Base-by-base conservation (phyloP, 1,140 invertebrate genomes). In the Drosophila obscura region DNA sequence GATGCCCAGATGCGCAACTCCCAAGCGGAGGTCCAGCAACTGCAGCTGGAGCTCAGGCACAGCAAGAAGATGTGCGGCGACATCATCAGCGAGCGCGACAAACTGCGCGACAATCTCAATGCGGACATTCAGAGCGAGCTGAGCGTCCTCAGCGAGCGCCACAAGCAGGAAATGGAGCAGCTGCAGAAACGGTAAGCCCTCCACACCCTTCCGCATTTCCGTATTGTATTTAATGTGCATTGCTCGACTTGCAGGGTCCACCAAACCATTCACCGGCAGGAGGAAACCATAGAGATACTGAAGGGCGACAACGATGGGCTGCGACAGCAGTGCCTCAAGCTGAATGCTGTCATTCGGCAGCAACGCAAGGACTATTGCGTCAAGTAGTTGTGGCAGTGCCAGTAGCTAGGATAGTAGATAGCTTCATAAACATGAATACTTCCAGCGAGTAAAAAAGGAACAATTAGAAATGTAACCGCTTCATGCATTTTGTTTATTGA, bases 311-410 rank as follows among this genome's bases (percentile, higher is more conserved):
- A 94, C 28, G 93, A 94, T 52, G 94, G 94, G 13, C 92, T 95
- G 28, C 93, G 95, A 59, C 94, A 95, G 80, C 95, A 95, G 80
- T 96, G 96, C 74, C 92, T 94, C 8, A 94, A 96, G 63, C 91
- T 97, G 46, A 96, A 97, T 85, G 94, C 94, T 69, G 94, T 96
- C 58, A 88, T 96, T 56, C 94, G 96, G 74, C 95, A 96, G 66
- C 95, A 96, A 89, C 93, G 96, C 41, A 95, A 95, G 69, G 95
- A 96, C 77, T 95, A 94, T 73, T 92, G 94, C 61, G 83, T 94
- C 0, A 94, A 93, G 77, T 77, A 81, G 65, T 31, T 55, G 11
- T 55, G 11, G 49, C 2, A 43, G 15, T 8, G n/a, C 5, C 6
- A 56, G 43, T 31, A 28, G 9, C 3, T 28, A 28, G 2, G 15